A percentile compares a stretch with the other conserved stretches of the same genome.
These are phyloP conservation scores for Belgica antarctica DNA, from an alignment of 2,888 invertebrate species.

Conservation along the genomic window DNA sequence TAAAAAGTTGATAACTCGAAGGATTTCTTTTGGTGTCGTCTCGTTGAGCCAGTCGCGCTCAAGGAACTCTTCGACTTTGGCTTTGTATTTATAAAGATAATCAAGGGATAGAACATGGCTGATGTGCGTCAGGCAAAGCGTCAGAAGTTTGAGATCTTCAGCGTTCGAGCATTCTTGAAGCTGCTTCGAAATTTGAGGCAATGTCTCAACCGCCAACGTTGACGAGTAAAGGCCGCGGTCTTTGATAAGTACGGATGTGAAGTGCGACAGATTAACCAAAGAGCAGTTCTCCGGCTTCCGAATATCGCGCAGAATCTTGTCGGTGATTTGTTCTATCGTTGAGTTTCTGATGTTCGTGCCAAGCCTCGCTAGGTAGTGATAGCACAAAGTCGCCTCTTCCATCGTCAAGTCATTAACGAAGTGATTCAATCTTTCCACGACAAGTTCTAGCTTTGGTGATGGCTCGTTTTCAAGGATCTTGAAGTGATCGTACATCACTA, in stretches of 20 bases:
- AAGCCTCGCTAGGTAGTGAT: background rate
- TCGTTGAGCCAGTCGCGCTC: slow-evolving; percentile 49
- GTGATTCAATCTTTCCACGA: background rate
- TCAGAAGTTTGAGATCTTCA: slow-evolving; percentile 55
- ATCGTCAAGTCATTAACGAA: background rate
- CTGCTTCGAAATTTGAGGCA: slow-evolving; percentile 52
- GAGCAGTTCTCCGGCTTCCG: background rate
- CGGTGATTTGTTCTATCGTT: background rate
- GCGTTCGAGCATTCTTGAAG: slow-evolving; percentile 50
- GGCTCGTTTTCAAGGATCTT: background rate
- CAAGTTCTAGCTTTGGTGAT: background rate
- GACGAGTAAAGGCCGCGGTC: background rate
- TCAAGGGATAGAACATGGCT: slow-evolving; percentile 52
- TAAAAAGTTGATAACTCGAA: slow-evolving; percentile 54
- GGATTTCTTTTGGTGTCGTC: slow-evolving; percentile 48
- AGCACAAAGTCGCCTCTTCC: background rate
- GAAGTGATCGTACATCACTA: background rate
- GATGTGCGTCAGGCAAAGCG: slow-evolving; percentile 56
- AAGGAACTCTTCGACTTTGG: slow-evolving; percentile 51
- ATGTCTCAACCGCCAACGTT: slow-evolving; percentile 47
- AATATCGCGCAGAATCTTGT: background rate
- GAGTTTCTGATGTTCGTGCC: background rate
- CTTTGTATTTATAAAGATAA: slow-evolving; percentile 52
- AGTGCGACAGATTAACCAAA: background rate
- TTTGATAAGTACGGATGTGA: background rate